Conservation (phyloP, 2,797 vertebrate genomes). For the Sebastiscus albofasciatus region DNA sequence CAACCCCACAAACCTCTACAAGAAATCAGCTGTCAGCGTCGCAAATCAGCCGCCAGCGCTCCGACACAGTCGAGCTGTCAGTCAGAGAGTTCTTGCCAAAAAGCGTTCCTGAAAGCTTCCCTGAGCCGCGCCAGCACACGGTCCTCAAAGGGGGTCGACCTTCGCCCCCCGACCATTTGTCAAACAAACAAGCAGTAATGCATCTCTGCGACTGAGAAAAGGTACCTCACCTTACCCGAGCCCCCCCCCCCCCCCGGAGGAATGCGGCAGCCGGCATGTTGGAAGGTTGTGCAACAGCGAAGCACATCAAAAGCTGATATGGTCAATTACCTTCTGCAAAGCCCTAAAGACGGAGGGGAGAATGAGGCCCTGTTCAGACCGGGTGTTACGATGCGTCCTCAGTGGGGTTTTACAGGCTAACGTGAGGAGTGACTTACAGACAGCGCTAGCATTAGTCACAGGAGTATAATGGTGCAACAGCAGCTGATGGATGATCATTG, state of each 20-base stretch:
- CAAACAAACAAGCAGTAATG: constrained; percentile 50
- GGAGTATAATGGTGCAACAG: not conserved
- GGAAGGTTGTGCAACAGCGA: constrained; percentile 54
- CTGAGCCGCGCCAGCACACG: not conserved
- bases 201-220: constrained; percentile 24
- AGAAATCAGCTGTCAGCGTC: not conserved
- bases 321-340: constrained; percentile 59
- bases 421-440: not conserved
- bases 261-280: constrained; percentile 54
- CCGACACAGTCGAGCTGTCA: not conserved
- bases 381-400: too few species aligned
- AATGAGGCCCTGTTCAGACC: not conserved
- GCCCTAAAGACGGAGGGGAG: constrained; percentile 20
- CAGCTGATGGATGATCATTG: not conserved
- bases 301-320: constrained; percentile 61
- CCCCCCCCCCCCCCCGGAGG: constrained; percentile 9
- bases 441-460: not conserved
- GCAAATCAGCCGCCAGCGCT: not conserved
- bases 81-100: not conserved
- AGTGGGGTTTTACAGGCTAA: not conserved
- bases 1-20: not conserved
- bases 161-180: constrained; percentile 33
- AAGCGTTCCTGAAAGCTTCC: constrained; percentile 13
- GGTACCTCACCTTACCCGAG: constrained; percentile 29
- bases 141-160: constrained; percentile 27